Evolutionary conservation across 1,140 invertebrate genomes (phyloP).

Genomic region (Wiebesia pumilae): DNA sequence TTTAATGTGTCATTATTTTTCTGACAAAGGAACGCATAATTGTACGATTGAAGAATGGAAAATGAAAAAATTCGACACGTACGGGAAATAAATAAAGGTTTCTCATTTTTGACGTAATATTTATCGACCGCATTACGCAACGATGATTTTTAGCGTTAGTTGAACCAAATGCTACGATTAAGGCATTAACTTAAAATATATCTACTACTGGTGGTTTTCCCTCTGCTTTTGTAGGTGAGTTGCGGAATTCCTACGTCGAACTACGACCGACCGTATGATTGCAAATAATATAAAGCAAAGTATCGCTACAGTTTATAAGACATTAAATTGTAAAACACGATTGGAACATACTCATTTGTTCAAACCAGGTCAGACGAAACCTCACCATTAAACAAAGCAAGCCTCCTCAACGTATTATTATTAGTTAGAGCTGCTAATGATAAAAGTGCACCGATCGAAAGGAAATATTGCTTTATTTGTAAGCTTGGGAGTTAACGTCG

Average conservation of each 20-base stretch:
- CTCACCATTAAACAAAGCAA: not conserved
- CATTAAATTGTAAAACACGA: not conserved
- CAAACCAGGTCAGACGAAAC: not conserved
- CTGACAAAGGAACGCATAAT: not conserved
- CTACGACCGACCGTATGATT: not conserved
- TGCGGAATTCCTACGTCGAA: not conserved
- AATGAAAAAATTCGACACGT: not conserved
- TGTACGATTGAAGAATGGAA: not conserved
- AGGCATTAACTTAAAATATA: not conserved
- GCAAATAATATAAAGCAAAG: not conserved
- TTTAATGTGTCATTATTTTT: slow-evolving; percentile 1
- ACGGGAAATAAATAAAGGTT: not conserved
- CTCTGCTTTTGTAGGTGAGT: not conserved
- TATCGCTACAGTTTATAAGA: slow-evolving; percentile 26
- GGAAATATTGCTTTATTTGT: too few species aligned
- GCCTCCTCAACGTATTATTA: too few species aligned
- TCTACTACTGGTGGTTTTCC: not conserved
- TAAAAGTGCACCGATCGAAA: too few species aligned
- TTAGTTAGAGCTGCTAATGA: not conserved
- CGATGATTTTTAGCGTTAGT: too few species aligned
- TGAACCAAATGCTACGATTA: not conserved
- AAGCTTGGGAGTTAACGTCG: too few species aligned
- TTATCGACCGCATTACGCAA: not conserved
- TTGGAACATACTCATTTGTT: not conserved
- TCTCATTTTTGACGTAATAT: not conserved